Conservation (phyloP, 2,888 invertebrate genomes). For the Mythimna albipuncta region DNA sequence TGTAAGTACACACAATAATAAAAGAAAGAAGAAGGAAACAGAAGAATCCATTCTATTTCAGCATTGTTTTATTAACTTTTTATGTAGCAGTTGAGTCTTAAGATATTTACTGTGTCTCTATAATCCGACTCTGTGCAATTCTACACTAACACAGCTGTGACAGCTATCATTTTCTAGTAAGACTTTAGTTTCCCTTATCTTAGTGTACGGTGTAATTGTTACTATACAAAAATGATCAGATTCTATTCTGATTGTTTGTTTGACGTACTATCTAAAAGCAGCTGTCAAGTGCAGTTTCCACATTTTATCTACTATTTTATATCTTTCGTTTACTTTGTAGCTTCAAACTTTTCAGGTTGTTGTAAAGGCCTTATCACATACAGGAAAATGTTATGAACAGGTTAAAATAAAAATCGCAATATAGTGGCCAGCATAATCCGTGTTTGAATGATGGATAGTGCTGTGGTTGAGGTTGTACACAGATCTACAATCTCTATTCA, state of each 20-base stretch:
- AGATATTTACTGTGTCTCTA: too few relatives aligned
- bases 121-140: too few relatives aligned
- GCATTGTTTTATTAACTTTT: background rate
- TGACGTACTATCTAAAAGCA: background rate
- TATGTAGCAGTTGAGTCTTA: too few relatives aligned
- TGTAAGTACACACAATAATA: too few relatives aligned
- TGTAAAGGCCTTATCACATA: background rate
- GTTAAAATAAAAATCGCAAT: background rate
- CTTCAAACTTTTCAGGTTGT: slow-evolving; percentile 1
- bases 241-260: too few relatives aligned
- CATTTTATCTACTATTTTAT: background rate
- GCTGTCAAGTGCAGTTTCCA: background rate
- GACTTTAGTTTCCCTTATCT: too few relatives aligned
- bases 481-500: background rate
- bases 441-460: background rate
- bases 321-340: background rate
- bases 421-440: background rate
- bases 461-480: background rate
- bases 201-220: too few relatives aligned
- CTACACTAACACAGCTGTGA: too few relatives aligned
- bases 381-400: background rate
- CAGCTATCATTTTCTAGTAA: too few relatives aligned
- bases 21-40: too few relatives aligned
- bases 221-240: too few relatives aligned
- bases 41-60: background rate